Evolutionary conservation across 2,888 invertebrate species (phyloP), one percentile per base, ranked within the genome.

Genomic region (Pheosia gnoma): DNA sequence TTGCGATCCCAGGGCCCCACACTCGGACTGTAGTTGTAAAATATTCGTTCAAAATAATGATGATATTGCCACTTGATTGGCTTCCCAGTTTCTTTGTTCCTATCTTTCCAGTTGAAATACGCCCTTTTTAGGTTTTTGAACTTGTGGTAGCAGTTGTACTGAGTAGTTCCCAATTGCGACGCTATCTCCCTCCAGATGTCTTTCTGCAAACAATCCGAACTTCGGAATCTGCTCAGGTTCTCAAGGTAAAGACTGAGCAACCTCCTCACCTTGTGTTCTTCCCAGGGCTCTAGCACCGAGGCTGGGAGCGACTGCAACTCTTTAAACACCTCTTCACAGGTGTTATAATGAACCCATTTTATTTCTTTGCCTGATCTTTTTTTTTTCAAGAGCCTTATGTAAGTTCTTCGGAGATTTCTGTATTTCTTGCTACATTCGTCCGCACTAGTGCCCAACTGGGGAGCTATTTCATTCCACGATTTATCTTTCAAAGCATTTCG

Each of bases 181-280:
- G 91, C 91, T 58, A 93, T 92, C 38, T 90, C 90, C 67, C 79
- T 89, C 93, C 93, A 93, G n/a, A 92, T 71, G 62, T 93, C 91
- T 73, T 90, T 92, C 62, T 91, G 90, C 37, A 87, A 70, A 63
- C 80, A 86, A 54, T 87, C 81, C 0, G 85, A 72, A 63, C 79
- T 86, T 52, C 85, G 77, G 58, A 93, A 91, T 67, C 82, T 86
- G 59, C 66, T 78, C 0, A 92, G 74, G 61, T 92, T 92, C 51
- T 91, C 90, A 61, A 92, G 82, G 67, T 93, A 93, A 1, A 91
- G 78, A 53, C 67, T 81, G 0, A 93, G 77, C n/a, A 93, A 72
- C 58, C 73, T 82, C 56, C 84, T 81, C 3, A 90, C 81, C 74
- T 88, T 90, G n/a, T 71, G 71, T 43, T 92, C 92, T 58, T 91